Conservation (phyloP, 2,113 vertebrate species). For the Paralichthys olivaceus region DNA sequence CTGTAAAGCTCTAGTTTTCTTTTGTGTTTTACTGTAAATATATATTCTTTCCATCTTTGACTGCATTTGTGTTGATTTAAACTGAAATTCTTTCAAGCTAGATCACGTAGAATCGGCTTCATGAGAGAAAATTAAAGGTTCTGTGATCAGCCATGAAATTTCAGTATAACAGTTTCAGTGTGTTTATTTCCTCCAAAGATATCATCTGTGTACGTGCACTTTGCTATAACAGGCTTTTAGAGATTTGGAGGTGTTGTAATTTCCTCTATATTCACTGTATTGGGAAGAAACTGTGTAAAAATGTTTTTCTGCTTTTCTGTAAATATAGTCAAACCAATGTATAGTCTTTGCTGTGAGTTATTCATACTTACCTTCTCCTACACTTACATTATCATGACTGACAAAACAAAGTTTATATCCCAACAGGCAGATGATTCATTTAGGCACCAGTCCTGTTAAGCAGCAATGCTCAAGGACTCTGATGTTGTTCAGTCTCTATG, state of each 20-base stretch:
- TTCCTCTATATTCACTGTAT: neutral
- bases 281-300: conserved; percentile 11
- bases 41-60: conserved; percentile 3
- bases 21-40: conserved; percentile 3
- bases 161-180: neutral
- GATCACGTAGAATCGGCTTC: neutral
- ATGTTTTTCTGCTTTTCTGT: neutral
- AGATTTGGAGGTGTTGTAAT: neutral
- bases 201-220: neutral
- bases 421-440: neutral
- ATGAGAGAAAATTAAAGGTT: neutral
- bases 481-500: neutral
- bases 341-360: conserved; percentile 6
- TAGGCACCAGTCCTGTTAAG: neutral
- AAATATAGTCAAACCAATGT: conserved; percentile 18
- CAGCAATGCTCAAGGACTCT: neutral
- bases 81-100: neutral
- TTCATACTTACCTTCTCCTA: neutral
- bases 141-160: too few relatives aligned
- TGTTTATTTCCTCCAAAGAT: neutral
- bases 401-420: neutral
- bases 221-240: neutral
- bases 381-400: neutral
- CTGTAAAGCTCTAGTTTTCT: conserved; percentile 49
- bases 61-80: conserved; percentile 13